Conservation (phyloP, 2,888 invertebrate species). For the Caenorhabditis sp. region DNA sequence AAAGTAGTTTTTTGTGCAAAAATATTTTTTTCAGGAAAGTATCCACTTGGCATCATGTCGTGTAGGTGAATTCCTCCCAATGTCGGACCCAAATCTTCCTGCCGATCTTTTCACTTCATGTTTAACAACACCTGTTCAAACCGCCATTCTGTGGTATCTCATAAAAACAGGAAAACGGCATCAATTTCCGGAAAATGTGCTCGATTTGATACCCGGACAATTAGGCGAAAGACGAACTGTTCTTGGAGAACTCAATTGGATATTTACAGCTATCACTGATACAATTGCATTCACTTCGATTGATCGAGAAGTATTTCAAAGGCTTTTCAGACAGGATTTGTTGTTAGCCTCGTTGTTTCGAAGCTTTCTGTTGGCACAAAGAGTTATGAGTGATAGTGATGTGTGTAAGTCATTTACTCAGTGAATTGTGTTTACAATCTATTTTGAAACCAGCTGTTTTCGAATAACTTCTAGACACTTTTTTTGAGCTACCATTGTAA, state of each 20-base stretch:
- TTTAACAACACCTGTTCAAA: constrained; percentile 96
- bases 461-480: too few relatives aligned
- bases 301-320: constrained; percentile 90
- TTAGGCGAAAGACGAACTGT: constrained; percentile 84
- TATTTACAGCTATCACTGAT: constrained; percentile 99
- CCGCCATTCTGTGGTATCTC: constrained; percentile 63
- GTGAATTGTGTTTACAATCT: too few relatives aligned
- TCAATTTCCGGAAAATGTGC: constrained; percentile 57
- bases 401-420: constrained; percentile 75
- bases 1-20: not conserved
- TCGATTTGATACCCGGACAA: constrained; percentile 87
- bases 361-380: constrained; percentile 93
- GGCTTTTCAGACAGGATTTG: constrained; percentile 88
- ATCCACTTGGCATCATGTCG: constrained; percentile 96
- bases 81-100: constrained; percentile 90
- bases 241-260: constrained; percentile 99
- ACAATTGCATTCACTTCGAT: constrained; percentile 99
- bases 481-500: too few relatives aligned
- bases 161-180: constrained; percentile 56
- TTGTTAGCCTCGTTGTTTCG: constrained; percentile 96
- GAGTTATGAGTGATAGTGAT: constrained; percentile 90
- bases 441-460: too few relatives aligned
- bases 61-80: constrained; percentile 89
- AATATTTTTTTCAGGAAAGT: constrained; percentile 75
- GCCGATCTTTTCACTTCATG: constrained; percentile 97